Conservation (phyloP, 2,797 vertebrate genomes). For the Melanotaenia pygmaea region DNA sequence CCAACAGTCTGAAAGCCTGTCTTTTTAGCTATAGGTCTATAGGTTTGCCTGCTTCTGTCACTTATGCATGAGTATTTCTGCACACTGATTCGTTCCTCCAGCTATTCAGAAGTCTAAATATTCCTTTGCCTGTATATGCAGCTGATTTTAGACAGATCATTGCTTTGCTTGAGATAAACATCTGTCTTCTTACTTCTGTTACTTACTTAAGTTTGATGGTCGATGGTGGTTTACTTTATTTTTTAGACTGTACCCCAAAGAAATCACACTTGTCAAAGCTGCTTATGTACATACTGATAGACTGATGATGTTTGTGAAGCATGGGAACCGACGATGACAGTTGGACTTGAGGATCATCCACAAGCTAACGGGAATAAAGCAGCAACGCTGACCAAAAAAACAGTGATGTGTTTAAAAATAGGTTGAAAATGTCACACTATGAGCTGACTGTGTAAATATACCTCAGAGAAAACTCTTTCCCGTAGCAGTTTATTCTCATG, state of each 20-base stretch:
- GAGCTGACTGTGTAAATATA: constrained; percentile 26
- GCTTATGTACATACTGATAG: constrained; percentile 36
- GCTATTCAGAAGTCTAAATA: not conserved
- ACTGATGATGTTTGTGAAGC: constrained; percentile 37
- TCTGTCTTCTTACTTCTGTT: constrained; percentile 5
- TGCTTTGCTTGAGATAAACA: constrained; percentile 4
- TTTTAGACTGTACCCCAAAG: constrained; percentile 43
- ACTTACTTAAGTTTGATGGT: constrained; percentile 33
- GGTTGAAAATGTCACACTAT: constrained; percentile 31
- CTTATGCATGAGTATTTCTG: not conserved
- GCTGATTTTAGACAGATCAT: constrained; percentile 7
- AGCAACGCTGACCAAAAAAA: not conserved
- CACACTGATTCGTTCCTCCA: not conserved
- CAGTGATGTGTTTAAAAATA: constrained; percentile 20
- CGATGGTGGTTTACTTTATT: constrained; percentile 33
- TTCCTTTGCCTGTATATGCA: not conserved
- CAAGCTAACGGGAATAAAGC: constrained; percentile 28
- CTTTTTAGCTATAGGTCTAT: not conserved
- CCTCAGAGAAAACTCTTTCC: constrained; percentile 27
- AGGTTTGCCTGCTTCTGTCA: not conserved
- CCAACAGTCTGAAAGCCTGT: not conserved
- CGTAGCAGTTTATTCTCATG: constrained; percentile 25
- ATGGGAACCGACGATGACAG: constrained; percentile 31
- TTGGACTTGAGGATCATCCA: constrained; percentile 32
- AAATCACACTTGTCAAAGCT: constrained; percentile 55